Percentiles rank a stretch among this genome's conserved stretches.
Evolutionary conservation across 2,888 invertebrate species (phyloP).

Genomic region (Rhogogaster chlorosoma): DNA sequence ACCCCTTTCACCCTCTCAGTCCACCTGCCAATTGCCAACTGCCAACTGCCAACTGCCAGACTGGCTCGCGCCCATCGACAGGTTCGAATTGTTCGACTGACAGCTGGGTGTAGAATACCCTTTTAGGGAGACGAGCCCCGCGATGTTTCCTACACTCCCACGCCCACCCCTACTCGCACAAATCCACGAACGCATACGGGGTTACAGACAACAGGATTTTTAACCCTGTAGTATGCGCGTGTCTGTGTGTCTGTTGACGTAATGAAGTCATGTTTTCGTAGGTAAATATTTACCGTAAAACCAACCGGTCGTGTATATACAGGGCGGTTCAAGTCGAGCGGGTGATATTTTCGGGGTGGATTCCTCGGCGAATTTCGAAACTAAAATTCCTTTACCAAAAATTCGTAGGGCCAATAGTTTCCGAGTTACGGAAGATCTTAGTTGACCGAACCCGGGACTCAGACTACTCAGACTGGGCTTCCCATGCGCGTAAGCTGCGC

Average conservation of each 20-base stretch:
- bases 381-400: no score
- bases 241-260: not conserved
- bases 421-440: no score
- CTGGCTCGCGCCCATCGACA: constrained; percentile 1
- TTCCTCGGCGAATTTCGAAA: no score
- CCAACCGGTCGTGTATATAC: not conserved
- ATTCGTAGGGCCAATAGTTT: no score
- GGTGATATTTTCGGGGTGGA: no score
- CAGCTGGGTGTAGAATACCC: constrained; percentile 30
- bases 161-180: not conserved
- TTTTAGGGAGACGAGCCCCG: not conserved
- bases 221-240: not conserved
- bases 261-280: constrained; percentile 45
- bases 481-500: no score
- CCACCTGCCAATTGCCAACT: not conserved
- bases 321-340: no score
- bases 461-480: no score
- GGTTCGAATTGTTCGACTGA: constrained; percentile 36
- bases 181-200: not conserved
- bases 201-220: not conserved
- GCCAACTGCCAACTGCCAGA: constrained; percentile 4
- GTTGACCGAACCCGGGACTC: no score
- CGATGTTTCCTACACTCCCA: not conserved
- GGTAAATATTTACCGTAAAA: constrained; percentile 30
- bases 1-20: not conserved